phyloP scores from a whole-genome alignment of 2,888 invertebrate genomes.

The Galerucella calmariensis region DNA sequence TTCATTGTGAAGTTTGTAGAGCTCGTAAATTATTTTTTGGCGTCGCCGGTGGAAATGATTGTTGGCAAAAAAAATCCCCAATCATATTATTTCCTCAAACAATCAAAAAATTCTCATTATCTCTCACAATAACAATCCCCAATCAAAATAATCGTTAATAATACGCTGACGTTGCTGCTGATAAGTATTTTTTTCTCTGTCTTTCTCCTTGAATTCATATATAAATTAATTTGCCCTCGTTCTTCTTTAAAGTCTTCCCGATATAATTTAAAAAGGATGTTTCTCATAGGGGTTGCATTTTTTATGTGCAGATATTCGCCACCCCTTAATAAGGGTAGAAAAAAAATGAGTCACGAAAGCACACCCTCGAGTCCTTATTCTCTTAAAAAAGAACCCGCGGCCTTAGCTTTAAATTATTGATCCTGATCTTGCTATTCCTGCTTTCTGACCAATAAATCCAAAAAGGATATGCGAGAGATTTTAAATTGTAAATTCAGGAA shows the following conservation, averaged over 20 bases:
- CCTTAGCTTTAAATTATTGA: constrained; percentile 64
- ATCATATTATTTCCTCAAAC: constrained; percentile 46
- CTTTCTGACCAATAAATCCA: constrained; percentile 42
- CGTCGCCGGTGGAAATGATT: constrained; percentile 38
- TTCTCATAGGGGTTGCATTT: constrained; percentile 60
- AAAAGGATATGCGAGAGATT: constrained; percentile 25
- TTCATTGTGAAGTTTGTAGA: constrained; percentile 32
- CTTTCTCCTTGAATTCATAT: constrained; percentile 42
- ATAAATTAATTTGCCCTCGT: constrained; percentile 56
- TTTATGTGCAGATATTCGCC: constrained; percentile 63
- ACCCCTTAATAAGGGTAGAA: constrained; percentile 61
- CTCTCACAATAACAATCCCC: constrained; percentile 49
- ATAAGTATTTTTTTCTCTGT: constrained; percentile 43
- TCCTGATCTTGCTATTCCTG: constrained; percentile 44
- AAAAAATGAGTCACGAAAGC: constrained; percentile 65
- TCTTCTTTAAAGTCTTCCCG: constrained; percentile 54
- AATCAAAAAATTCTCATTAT: constrained; percentile 49
- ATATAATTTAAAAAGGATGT: constrained; percentile 55
- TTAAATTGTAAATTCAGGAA: not conserved
- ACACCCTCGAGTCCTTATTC: constrained; percentile 59
- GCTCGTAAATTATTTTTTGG: constrained; percentile 39
- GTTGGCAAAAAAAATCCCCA: constrained; percentile 43
- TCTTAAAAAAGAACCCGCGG: constrained; percentile 61
- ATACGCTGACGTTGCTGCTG: constrained; percentile 47
- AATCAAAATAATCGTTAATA: constrained; percentile 51